Percentiles rank a stretch among this genome's conserved stretches.
These are phyloP conservation scores for Antigone vipio DNA, from an alignment of 2,113 vertebrate species.

Conservation along the genomic window DNA sequence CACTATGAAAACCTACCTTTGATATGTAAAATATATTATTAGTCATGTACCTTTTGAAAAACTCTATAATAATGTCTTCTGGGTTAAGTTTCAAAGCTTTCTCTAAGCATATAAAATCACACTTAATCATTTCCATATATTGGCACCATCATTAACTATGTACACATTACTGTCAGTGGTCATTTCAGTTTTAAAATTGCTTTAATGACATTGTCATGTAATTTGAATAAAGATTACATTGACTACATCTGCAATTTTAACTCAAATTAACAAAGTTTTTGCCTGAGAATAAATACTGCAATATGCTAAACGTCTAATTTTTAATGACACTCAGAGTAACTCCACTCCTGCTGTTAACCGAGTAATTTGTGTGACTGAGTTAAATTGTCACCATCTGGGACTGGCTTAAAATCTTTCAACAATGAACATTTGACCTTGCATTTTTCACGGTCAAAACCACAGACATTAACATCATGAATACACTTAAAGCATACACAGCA, in stretches of 20 bases:
- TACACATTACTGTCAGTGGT: background rate
- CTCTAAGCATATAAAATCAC: background rate
- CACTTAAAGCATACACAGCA: background rate
- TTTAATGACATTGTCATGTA: background rate
- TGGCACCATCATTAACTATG: background rate
- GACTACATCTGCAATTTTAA: background rate
- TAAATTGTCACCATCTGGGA: constrained; percentile 25
- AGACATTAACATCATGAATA: background rate
- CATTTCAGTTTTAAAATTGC: background rate
- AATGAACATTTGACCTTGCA: background rate
- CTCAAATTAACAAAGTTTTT: background rate
- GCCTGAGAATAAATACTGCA: constrained; percentile 7
- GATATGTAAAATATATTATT: background rate
- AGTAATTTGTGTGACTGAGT: background rate
- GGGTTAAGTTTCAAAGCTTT: background rate
- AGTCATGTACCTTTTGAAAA: background rate
- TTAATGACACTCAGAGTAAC: background rate
- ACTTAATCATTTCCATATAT: background rate
- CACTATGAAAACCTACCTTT: background rate
- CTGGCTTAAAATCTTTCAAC: background rate
- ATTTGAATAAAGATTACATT: background rate
- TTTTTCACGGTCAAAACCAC: constrained; percentile 32
- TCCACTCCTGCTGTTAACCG: background rate
- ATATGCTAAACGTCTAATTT: constrained; percentile 9
- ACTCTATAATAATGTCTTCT: background rate